A percentile compares a stretch with the other conserved stretches of the same genome.
Evolutionary conservation across 2,113 vertebrate genomes (phyloP).

Genomic region (Centropristis striata): DNA sequence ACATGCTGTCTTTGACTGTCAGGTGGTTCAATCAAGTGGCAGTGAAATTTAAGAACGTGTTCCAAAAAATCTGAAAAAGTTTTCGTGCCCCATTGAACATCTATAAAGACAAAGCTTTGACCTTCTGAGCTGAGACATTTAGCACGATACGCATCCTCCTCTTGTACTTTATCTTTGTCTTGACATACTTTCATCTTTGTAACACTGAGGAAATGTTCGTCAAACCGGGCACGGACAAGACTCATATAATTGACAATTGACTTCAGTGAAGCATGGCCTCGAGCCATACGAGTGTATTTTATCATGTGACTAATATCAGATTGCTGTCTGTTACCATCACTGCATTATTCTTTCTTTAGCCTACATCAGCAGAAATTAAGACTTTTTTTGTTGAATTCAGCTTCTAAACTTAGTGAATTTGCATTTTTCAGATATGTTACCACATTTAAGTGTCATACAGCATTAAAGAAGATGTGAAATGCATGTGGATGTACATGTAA

Average conservation of each 20-base stretch:
- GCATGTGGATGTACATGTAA: not conserved
- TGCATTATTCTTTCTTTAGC: not conserved
- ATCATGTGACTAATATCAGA: not conserved
- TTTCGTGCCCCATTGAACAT: not conserved
- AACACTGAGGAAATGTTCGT: constrained; percentile 9
- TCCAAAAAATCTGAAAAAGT: not conserved
- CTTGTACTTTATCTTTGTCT: constrained; percentile 5
- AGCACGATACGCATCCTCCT: not conserved
- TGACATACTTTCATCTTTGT: constrained; percentile 18
- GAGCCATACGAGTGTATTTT: not conserved
- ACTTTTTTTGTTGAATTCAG: not conserved
- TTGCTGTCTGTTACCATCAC: not conserved
- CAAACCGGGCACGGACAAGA: constrained; percentile 7
- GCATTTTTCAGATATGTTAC: not conserved
- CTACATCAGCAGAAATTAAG: constrained; percentile 2
- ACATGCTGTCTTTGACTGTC: constrained; percentile 7
- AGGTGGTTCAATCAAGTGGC: constrained; percentile 15
- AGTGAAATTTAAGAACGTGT: constrained; percentile 12
- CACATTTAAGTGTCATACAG: not conserved
- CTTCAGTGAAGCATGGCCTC: constrained; percentile 1
- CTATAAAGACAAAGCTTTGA: constrained; percentile 22
- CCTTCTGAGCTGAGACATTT: not conserved
- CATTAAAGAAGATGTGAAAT: not conserved
- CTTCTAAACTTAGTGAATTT: not conserved
- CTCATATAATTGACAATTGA: not conserved